A percentile compares a stretch with the other conserved stretches of the same genome.
Conservation (phyloP, 2,888 invertebrate genomes). For the Tipula confusa region DNA sequence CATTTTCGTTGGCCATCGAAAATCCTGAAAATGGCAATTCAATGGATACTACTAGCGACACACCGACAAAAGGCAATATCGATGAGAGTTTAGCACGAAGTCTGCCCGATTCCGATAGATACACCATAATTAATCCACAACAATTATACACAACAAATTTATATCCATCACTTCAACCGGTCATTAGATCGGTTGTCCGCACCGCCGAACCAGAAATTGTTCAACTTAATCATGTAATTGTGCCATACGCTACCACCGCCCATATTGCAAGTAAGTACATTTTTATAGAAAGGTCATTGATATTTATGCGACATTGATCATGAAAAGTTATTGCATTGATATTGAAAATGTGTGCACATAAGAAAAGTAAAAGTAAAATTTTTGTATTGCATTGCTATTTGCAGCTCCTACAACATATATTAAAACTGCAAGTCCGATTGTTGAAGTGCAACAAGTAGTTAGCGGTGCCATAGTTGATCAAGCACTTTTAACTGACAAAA, state of each 20-base stretch:
- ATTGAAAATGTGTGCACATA: background rate
- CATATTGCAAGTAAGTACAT: background rate
- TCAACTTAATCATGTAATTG: background rate
- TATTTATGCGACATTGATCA: background rate
- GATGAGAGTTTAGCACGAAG: background rate
- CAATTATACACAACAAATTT: background rate
- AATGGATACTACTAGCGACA: background rate
- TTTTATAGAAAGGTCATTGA: background rate
- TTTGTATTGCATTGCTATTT: background rate
- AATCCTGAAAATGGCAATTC: background rate
- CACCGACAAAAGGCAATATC: background rate
- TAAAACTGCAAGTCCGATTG: background rate
- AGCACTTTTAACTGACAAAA: conserved; percentile 40
- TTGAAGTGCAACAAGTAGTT: conserved; percentile 21
- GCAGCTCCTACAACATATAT: conserved; percentile 28
- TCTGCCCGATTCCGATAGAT: background rate
- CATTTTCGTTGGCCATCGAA: background rate
- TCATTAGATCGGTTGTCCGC: background rate
- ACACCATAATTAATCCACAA: background rate
- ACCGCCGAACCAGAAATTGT: background rate
- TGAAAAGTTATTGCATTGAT: conserved; percentile 12
- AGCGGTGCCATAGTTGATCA: conserved; percentile 37
- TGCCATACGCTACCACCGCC: background rate
- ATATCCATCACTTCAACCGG: background rate
- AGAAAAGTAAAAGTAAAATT: conserved; percentile 21